These are phyloP conservation scores for Calameuta filiformis DNA, from an alignment of 2,888 invertebrate species.

Conservation along the genomic window DNA sequence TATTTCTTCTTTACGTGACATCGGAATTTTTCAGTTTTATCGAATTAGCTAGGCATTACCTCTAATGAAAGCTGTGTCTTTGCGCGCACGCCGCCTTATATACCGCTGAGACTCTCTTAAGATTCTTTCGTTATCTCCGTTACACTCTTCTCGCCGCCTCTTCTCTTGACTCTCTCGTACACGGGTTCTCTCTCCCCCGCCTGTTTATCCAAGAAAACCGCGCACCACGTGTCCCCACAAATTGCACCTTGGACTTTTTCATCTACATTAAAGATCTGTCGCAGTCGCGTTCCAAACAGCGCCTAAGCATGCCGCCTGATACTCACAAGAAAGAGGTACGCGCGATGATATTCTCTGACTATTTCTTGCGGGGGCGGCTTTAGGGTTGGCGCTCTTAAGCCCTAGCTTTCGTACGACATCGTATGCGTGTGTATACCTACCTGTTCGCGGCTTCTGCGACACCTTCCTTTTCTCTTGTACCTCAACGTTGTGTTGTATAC, in stretches of 20 bases:
- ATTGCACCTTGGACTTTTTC: not conserved
- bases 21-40: conserved; percentile 61
- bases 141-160: conserved; percentile 16
- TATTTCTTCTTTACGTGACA: conserved; percentile 58
- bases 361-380: conserved; percentile 22
- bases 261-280: conserved; percentile 30
- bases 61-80: conserved; percentile 57
- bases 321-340: conserved; percentile 19
- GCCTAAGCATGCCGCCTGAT: conserved; percentile 51
- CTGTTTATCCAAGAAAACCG: conserved; percentile 7
- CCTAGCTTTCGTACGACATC: not conserved
- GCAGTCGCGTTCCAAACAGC: conserved; percentile 53
- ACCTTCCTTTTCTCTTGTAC: conserved; percentile 3
- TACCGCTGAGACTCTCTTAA: not conserved
- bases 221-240: conserved; percentile 43
- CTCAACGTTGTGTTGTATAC: not conserved
- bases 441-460: conserved; percentile 11
- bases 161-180: conserved; percentile 7
- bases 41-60: conserved; percentile 61
- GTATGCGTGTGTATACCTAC: no score
- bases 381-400: not conserved
- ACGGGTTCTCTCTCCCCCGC: not conserved
- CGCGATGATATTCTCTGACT: conserved; percentile 11
- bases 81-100: conserved; percentile 33
- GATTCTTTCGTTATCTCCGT: not conserved